Percentiles rank a stretch among this genome's conserved stretches.
Conservation (phyloP, 2,797 vertebrate genomes). For the Clarias pachynema region DNA sequence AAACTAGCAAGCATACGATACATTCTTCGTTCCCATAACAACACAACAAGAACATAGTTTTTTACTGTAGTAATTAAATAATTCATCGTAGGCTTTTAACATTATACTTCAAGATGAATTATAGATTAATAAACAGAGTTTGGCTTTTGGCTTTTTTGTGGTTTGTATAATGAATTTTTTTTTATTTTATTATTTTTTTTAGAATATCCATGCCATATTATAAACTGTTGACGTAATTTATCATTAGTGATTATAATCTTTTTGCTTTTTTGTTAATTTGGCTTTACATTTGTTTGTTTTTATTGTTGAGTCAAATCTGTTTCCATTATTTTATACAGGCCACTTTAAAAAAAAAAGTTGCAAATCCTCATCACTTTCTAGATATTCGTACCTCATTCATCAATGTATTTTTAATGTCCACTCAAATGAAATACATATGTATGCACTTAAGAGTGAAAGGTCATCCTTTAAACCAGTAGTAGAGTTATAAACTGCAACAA, state of each 20-base stretch:
- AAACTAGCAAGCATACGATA: neutral
- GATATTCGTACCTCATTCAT: conserved; percentile 40
- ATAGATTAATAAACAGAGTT: conserved; percentile 4
- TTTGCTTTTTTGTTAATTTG: neutral
- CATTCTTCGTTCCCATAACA: neutral
- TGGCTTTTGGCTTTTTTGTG: neutral
- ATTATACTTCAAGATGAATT: neutral
- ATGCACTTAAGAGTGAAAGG: neutral
- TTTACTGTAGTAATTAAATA: neutral
- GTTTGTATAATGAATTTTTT: neutral
- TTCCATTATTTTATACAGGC: neutral
- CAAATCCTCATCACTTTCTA: conserved; percentile 10
- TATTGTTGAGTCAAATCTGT: neutral
- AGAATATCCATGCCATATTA: neutral
- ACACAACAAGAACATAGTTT: neutral
- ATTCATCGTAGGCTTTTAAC: neutral
- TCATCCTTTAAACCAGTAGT: conserved; percentile 52
- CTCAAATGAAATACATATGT: conserved; percentile 45
- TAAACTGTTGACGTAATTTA: neutral
- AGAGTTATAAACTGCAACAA: conserved; percentile 59
- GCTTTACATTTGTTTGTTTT: neutral
- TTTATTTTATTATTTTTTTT: neutral
- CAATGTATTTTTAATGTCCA: conserved; percentile 29
- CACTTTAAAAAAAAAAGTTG: neutral
- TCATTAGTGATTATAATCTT: neutral